A percentile compares a stretch with the other conserved stretches of the same genome.
Evolutionary conservation across 1,140 invertebrate genomes (phyloP).

Genomic region (Halyomorpha halys): DNA sequence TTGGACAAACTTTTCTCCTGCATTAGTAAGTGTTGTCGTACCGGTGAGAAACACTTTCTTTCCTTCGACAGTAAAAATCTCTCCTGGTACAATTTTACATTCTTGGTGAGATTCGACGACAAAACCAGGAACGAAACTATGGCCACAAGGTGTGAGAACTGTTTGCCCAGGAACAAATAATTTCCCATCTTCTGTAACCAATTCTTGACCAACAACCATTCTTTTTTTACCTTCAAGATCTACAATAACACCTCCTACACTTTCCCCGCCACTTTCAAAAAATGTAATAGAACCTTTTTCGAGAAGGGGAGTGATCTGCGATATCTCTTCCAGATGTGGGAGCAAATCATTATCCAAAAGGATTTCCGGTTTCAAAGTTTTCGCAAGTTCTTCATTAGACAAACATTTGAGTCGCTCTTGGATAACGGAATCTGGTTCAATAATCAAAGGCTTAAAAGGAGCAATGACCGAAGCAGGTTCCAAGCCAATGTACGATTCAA

Average conservation of each 20-base stretch:
- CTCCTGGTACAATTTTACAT: slow-evolving; percentile 53
- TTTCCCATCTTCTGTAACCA: slow-evolving; percentile 30
- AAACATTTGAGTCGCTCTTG: slow-evolving; percentile 38
- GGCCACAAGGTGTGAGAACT: slow-evolving; percentile 52
- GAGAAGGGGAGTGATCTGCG: slow-evolving; percentile 50
- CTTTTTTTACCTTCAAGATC: slow-evolving; percentile 53
- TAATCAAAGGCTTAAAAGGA: slow-evolving; percentile 46
- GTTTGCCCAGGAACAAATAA: slow-evolving; percentile 63
- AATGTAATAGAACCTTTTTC: slow-evolving; percentile 43
- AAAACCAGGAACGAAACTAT: slow-evolving; percentile 60
- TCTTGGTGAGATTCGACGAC: slow-evolving; percentile 56
- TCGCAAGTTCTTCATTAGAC: slow-evolving; percentile 41
- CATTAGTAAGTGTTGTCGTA: slow-evolving; percentile 50
- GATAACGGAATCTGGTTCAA: slow-evolving; percentile 41
- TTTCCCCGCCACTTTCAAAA: slow-evolving; percentile 40
- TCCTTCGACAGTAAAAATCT: slow-evolving; percentile 52
- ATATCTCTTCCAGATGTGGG: slow-evolving; percentile 51
- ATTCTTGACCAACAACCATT: slow-evolving; percentile 53
- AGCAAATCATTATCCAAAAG: slow-evolving; percentile 45
- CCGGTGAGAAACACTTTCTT: slow-evolving; percentile 52
- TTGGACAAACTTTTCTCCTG: slow-evolving; percentile 55
- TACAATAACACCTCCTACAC: slow-evolving; percentile 51
- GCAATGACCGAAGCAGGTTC: slow-evolving; percentile 50
- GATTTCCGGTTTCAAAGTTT: slow-evolving; percentile 46
- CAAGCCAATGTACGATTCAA: slow-evolving; percentile 45